These are phyloP conservation scores for Rhodinocichla rosea DNA, from an alignment of 2,113 vertebrate genomes.

Conservation along the genomic window DNA sequence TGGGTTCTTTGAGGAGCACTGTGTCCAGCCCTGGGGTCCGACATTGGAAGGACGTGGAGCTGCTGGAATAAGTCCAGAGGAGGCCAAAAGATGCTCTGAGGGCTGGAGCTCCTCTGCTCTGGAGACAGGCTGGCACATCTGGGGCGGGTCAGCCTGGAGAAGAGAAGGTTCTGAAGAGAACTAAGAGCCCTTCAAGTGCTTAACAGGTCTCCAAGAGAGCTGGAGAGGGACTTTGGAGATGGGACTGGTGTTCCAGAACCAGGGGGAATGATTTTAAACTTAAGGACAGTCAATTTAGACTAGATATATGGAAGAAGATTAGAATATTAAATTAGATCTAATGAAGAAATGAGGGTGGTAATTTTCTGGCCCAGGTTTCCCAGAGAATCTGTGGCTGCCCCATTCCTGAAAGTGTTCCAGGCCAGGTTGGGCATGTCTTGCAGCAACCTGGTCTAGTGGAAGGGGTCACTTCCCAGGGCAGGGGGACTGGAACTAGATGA, in stretches of 20 bases:
- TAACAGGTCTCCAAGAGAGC: neutral
- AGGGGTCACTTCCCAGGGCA: neutral
- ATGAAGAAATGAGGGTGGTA: neutral
- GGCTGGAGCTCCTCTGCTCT: neutral
- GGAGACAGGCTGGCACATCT: neutral
- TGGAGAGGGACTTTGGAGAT: neutral
- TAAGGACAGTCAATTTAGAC: neutral
- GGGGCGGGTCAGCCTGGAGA: neutral
- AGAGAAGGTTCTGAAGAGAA: neutral
- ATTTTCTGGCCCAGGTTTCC: too few species aligned
- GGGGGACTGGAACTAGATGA: neutral
- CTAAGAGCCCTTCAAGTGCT: neutral
- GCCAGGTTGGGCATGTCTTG: neutral
- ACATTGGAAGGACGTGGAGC: neutral
- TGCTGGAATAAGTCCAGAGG: neutral
- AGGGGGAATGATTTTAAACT: neutral
- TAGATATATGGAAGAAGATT: neutral
- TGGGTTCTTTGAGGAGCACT: neutral
- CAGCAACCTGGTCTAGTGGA: neutral
- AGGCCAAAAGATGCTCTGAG: neutral
- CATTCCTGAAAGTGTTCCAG: neutral
- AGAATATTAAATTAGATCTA: neutral
- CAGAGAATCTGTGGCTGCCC: neutral
- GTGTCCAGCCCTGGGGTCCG: neutral
- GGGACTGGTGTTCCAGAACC: neutral